Conservation (phyloP, 2,797 vertebrate species). For the Phalanger gymnotis region DNA sequence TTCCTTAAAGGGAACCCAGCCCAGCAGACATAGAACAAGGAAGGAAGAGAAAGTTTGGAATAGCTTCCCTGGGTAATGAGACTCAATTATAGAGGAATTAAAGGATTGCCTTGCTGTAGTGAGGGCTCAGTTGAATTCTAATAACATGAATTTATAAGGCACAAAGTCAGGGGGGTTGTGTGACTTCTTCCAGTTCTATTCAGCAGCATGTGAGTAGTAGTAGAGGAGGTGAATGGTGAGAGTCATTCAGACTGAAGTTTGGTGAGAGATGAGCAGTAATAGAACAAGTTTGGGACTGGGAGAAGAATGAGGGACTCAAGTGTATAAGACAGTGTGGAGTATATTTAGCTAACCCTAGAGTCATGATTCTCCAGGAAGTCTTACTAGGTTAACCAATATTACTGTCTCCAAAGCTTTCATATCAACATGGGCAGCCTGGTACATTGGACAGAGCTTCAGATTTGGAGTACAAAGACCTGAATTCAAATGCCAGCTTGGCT, state of each 20-base stretch:
- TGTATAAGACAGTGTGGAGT: background rate
- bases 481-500: background rate
- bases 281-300: background rate
- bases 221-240: background rate
- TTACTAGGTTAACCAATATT: background rate
- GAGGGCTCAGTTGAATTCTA: background rate
- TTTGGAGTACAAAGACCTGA: background rate
- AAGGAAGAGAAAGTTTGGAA: background rate
- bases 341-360: background rate
- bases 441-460: background rate
- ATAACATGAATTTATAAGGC: background rate
- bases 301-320: background rate
- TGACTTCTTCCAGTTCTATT: background rate
- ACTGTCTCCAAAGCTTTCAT: background rate
- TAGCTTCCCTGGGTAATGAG: background rate
- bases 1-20: background rate
- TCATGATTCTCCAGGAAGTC: background rate
- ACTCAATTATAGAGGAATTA: background rate
- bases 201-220: background rate
- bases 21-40: background rate
- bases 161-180: background rate
- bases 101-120: background rate
- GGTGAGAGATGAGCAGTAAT: background rate
- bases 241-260: background rate
- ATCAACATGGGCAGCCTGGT: background rate